Evolutionary conservation across 2,113 vertebrate species (phyloP).

Genomic region (Cepphus grylle): DNA sequence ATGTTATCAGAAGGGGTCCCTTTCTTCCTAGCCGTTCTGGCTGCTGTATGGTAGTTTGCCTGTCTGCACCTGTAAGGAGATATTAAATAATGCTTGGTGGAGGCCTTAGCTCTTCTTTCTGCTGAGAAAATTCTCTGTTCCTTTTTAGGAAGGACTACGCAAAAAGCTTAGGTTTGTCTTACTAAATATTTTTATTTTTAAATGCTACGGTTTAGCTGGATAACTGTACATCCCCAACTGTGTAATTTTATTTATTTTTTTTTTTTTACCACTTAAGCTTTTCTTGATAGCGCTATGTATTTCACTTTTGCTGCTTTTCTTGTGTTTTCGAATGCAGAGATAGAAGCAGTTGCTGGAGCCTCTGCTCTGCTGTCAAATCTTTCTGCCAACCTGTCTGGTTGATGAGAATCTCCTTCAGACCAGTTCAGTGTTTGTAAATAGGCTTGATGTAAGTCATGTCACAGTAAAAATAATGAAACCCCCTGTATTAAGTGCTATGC

Average conservation of each 20-base stretch:
- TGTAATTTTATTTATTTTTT: neutral
- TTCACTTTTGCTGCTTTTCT: neutral
- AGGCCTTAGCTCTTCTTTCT: neutral
- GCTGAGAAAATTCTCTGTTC: neutral
- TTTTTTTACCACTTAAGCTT: neutral
- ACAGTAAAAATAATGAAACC: conserved; percentile 42
- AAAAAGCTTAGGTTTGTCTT: neutral
- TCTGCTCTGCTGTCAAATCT: conserved; percentile 22
- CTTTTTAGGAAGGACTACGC: neutral
- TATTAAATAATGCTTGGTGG: neutral
- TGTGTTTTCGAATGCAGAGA: neutral
- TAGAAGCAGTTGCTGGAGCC: neutral
- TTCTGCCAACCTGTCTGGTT: conserved; percentile 1
- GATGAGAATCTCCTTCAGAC: conserved; percentile 11
- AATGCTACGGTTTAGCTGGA: neutral
- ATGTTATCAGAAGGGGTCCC: neutral
- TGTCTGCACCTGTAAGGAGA: neutral
- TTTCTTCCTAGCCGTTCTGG: neutral
- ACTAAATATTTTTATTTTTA: neutral
- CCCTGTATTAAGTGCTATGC: neutral
- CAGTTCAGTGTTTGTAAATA: conserved; percentile 37
- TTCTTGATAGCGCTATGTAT: neutral
- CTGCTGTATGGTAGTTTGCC: neutral
- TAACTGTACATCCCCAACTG: neutral
- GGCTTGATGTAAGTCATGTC: conserved; percentile 43